Percentiles rank a stretch among this genome's conserved stretches.
Conservation (phyloP, 1,140 invertebrate genomes). For the Drosophila busckii region DNA sequence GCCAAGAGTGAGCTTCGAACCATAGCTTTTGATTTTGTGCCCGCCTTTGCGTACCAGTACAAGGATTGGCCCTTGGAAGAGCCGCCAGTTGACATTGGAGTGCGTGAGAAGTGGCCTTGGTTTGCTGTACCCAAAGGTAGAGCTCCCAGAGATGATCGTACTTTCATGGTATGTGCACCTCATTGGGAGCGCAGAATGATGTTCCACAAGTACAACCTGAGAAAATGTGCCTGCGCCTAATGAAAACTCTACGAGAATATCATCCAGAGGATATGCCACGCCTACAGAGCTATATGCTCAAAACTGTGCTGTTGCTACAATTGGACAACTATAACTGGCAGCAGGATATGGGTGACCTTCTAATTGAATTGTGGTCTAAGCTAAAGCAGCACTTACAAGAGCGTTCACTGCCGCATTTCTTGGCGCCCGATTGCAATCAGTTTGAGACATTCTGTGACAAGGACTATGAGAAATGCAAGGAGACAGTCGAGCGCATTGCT, state of each 20-base stretch:
- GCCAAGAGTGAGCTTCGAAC: background rate
- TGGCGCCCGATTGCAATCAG: slow-evolving; percentile 20
- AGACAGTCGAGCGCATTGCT: too few relatives aligned
- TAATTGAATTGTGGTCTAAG: slow-evolving; percentile 17
- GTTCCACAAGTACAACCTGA: slow-evolving; percentile 18
- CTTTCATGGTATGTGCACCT: slow-evolving; percentile 37
- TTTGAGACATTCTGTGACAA: slow-evolving; percentile 2
- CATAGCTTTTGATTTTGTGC: slow-evolving; percentile 36
- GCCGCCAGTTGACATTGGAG: background rate
- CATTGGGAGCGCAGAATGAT: slow-evolving; percentile 40
- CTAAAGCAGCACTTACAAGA: slow-evolving; percentile 8
- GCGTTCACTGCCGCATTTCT: slow-evolving; percentile 9
- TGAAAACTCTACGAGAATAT: slow-evolving; percentile 34
- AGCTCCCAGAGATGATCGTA: background rate
- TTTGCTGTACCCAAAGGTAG: slow-evolving; percentile 24
- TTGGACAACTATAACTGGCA: slow-evolving; percentile 11
- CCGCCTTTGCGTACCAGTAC: slow-evolving; percentile 20
- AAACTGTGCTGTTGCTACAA: slow-evolving; percentile 26
- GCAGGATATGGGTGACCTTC: slow-evolving; percentile 6
- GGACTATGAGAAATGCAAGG: background rate
- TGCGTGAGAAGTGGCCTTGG: slow-evolving; percentile 1
- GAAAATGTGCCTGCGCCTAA: slow-evolving; percentile 35
- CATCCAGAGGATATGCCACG: slow-evolving; percentile 1
- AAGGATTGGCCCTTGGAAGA: slow-evolving; percentile 4
- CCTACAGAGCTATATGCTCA: slow-evolving; percentile 40